Evolutionary conservation across 2,113 vertebrate species (phyloP), one percentile per base, ranked within the genome.

Genomic region (Delphinapterus leucas): DNA sequence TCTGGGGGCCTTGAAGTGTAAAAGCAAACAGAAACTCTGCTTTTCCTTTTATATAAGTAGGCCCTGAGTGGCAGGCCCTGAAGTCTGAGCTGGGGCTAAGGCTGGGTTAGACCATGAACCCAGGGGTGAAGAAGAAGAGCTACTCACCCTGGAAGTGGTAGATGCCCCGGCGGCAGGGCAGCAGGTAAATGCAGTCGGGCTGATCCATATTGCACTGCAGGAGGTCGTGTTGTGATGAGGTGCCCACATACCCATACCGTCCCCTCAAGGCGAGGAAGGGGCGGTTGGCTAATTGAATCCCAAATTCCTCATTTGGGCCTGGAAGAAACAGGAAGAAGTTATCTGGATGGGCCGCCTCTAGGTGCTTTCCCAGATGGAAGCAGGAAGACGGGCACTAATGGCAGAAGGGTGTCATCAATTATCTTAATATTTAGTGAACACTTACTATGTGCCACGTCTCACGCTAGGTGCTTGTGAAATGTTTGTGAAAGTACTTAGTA

Each of bases 91-190:
- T 26, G n/a, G 83, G 28, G 31, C 36, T 26, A 31, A 38, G 49
- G 8, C 7, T 8, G 31, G 20, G 13, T 21, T 23, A n/a, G 77
- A 33, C 28, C 7, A 5, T 23, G 60, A 86, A 49, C 26, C 38
- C 55, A 26, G 73, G 47, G 14, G 10, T 18, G 3, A n/a, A 63
- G 47, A 21, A 36, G 65, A 71, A 85, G 41, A 77, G n/a, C 58
- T n/a, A 67, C 97, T 98, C 95, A 98, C 98, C 98, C 89, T 98
- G 98, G 83, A 98, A 98, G 77, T 98, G 98, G 85, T 98, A 98
- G 91, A 98, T 94, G 73, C 98, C 97, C 18, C 95, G 96, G 31
- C 28, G 91, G 60, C 98, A 98, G 55, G 97, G 98, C 44, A 98
- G 77, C 15, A 98, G 92, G 20, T 98, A 97, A 58, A 98, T 98